Evolutionary conservation across 2,797 vertebrate genomes (phyloP).

Genomic region (Sciurus vulgaris): DNA sequence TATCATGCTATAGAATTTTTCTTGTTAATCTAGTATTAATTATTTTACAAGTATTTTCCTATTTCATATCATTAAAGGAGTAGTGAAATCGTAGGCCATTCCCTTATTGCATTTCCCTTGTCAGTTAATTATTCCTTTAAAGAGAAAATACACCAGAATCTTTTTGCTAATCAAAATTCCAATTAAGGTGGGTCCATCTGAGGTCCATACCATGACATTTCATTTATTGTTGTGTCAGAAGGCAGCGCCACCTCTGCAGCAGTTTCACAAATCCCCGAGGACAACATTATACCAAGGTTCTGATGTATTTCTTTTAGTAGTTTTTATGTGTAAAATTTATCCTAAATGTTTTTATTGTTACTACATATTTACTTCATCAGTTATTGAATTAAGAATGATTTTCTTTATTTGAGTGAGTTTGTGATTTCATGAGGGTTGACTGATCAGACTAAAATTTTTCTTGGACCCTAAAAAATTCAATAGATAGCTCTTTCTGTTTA

Average conservation of each 20-base stretch:
- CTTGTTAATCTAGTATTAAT: slow-evolving; percentile 65
- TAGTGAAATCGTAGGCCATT: slow-evolving; percentile 62
- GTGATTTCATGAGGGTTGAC: slow-evolving; percentile 64
- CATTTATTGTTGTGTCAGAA: slow-evolving; percentile 59
- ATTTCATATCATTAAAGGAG: slow-evolving; percentile 67
- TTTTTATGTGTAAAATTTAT: slow-evolving; percentile 73
- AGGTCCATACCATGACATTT: not conserved
- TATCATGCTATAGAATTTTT: slow-evolving; percentile 61
- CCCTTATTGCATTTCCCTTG: slow-evolving; percentile 66
- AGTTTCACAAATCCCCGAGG: slow-evolving; percentile 44
- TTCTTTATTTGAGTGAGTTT: slow-evolving; percentile 73
- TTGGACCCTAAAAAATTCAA: slow-evolving; percentile 65
- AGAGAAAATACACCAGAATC: slow-evolving; percentile 64
- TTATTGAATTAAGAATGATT: slow-evolving; percentile 74
- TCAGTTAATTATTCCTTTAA: slow-evolving; percentile 66
- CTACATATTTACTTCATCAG: slow-evolving; percentile 72
- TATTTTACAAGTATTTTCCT: slow-evolving; percentile 70
- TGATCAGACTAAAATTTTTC: slow-evolving; percentile 74
- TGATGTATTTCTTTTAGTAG: slow-evolving; percentile 71
- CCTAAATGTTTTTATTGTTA: slow-evolving; percentile 69
- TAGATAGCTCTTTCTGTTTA: slow-evolving; percentile 71
- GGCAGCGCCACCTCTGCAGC: slow-evolving; percentile 1
- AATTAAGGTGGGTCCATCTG: slow-evolving; percentile 40
- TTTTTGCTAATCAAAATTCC: slow-evolving; percentile 61
- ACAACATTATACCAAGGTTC: slow-evolving; percentile 49